Conservation (phyloP, 2,888 invertebrate species). For the Himalopsyche anomala region DNA sequence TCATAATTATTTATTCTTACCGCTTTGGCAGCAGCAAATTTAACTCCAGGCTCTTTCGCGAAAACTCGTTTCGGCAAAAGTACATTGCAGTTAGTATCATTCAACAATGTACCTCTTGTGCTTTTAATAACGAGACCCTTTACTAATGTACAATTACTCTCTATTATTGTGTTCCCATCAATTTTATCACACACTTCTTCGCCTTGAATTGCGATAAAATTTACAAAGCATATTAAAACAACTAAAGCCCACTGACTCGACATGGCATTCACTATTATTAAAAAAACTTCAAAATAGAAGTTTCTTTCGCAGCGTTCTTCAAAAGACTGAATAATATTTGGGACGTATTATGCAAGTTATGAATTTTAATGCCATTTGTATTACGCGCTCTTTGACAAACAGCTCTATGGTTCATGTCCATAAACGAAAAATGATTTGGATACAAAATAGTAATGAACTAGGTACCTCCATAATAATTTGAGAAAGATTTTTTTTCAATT, state of each 20-base stretch:
- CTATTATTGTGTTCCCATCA: conserved; percentile 71
- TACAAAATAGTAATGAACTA: neutral
- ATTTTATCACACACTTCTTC: conserved; percentile 67
- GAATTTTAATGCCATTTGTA: neutral
- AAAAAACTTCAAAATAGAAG: neutral
- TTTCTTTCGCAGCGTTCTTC: conserved; percentile 40
- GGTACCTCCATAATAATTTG: neutral
- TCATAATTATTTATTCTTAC: conserved; percentile 10
- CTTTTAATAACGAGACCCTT: conserved; percentile 73
- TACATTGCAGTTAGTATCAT: conserved; percentile 75
- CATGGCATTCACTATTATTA: neutral
- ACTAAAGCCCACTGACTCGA: conserved; percentile 27
- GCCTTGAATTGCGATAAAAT: conserved; percentile 70
- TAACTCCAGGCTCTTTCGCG: conserved; percentile 70
- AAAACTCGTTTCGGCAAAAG: conserved; percentile 75
- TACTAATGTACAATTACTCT: conserved; percentile 72
- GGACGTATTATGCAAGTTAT: conserved; percentile 16
- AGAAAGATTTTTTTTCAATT: too few relatives aligned
- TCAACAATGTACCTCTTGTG: conserved; percentile 73
- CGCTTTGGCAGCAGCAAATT: conserved; percentile 29
- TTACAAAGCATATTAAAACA: conserved; percentile 69
- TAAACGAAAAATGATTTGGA: neutral
- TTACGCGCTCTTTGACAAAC: neutral
- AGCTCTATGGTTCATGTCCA: neutral
- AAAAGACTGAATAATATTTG: conserved; percentile 32